Conservation (phyloP, 2,113 vertebrate genomes). For the Tupaia tana region DNA sequence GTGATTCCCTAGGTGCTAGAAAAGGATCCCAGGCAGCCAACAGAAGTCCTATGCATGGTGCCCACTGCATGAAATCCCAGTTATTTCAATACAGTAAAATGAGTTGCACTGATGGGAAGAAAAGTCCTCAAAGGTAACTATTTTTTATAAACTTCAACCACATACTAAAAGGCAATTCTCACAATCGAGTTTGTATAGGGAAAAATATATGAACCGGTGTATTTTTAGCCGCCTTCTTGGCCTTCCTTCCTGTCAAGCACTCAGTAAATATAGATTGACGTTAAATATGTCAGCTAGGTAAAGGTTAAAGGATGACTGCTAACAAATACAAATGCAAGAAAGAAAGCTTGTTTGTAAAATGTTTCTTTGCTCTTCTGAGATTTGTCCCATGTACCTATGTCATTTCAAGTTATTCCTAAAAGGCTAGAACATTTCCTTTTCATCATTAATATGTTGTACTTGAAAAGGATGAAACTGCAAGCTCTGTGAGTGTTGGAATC, state of each 20-base stretch:
- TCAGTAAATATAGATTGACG: too few species aligned
- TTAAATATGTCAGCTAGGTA: too few species aligned
- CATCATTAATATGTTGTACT: slow-evolving; percentile 4
- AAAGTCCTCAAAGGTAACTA: not conserved
- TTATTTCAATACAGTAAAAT: not conserved
- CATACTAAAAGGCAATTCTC: slow-evolving; percentile 6
- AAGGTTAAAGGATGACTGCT: slow-evolving; percentile 1
- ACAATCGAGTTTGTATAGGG: not conserved
- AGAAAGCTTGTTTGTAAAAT: not conserved
- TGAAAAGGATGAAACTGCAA: slow-evolving; percentile 49
- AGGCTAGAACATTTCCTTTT: not conserved
- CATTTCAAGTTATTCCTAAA: slow-evolving; percentile 46
- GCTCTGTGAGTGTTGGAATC: not conserved
- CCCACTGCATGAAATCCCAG: not conserved
- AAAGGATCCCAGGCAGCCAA: not conserved
- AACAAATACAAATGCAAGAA: slow-evolving; percentile 30
- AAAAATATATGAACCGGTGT: not conserved
- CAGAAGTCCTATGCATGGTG: not conserved
- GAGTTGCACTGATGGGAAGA: not conserved
- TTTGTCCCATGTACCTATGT: not conserved
- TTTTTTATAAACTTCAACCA: not conserved
- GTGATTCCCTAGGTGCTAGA: not conserved
- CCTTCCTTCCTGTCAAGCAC: not conserved
- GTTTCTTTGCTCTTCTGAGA: not conserved
- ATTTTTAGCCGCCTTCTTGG: slow-evolving; percentile 25